Evolutionary conservation across 2,888 invertebrate genomes (phyloP), one percentile per base, ranked within the genome.

Genomic region (Drosophila kuntzei): DNA sequence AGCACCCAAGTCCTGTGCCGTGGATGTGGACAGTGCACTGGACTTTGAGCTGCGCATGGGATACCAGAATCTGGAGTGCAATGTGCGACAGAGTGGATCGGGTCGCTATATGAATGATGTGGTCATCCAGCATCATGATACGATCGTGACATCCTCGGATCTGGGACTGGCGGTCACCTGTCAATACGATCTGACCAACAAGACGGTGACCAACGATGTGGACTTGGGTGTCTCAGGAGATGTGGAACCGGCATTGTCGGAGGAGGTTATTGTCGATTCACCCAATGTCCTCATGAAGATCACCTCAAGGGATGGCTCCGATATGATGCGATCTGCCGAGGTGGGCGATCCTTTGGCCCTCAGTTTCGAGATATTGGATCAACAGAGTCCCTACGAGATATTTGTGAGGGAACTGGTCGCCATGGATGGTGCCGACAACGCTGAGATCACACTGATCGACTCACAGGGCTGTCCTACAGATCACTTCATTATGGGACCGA

Each of bases 281-380:
- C 98, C 98, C 71, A 98, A 97, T 93, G 97, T 98, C 71, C 96
- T 97, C 34, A 98, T 98, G 98, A 96, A 96, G 93, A 97, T 96
- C 90, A 97, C 97, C 34, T 96, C 96, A 91, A 94, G 97, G 73
- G 95, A 95, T 88, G 96, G 96, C 71, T 96, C 95, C 87, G 96
- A 96, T 82, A 95, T 96, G 68, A 95, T 97, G 93, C 95, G 95
- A 37, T 95, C 97, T 3, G 97, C 97, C 73, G 96, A 97, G 94
- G 97, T 98, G 74, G 98, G 98, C 87, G 98, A 98, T 93, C 97
- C 97, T 34, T 93, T 98, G 92, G 96, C 97, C 32, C 94, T 98
- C 61, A 95, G 96, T 91, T 98, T 98, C 93, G 97, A 97, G 93
- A 97, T 98, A 89, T 94, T 97, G 92, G 97, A 98, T 92, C 96